A percentile compares a stretch with the other conserved stretches of the same genome.
Conservation (phyloP, 2,113 vertebrate genomes). For the Dipodomys stephensi region DNA sequence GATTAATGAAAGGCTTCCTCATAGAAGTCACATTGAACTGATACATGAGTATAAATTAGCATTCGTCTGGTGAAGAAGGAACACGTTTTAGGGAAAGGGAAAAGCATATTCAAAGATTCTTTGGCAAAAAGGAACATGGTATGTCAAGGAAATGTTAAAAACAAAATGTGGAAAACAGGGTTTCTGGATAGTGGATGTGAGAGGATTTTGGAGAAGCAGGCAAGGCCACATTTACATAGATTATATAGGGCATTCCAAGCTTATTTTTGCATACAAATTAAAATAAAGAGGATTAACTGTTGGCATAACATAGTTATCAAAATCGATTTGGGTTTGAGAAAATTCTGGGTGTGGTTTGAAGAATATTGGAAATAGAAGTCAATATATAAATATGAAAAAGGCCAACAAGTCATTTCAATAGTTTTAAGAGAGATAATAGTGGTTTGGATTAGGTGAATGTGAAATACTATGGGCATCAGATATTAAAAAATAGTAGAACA, state of each 20-base stretch:
- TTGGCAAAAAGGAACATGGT: neutral
- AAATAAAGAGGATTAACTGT: neutral
- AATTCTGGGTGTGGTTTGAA: neutral
- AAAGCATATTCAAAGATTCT: neutral
- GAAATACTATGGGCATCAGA: neutral
- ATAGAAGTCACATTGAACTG: neutral
- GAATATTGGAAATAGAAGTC: neutral
- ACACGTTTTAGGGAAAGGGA: neutral
- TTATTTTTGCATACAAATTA: neutral
- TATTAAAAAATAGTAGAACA: too few species aligned
- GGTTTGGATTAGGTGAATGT: neutral
- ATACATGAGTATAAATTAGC: neutral
- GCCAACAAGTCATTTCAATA: neutral
- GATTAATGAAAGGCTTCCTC: neutral
- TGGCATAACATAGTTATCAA: conserved; percentile 3
- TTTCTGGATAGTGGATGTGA: neutral
- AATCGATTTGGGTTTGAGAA: conserved; percentile 8
- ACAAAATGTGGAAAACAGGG: neutral
- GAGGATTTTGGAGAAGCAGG: neutral
- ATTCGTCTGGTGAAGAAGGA: neutral
- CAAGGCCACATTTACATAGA: neutral
- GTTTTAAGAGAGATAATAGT: neutral
- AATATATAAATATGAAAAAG: neutral
- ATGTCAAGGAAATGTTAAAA: neutral
- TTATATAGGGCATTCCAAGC: neutral